phyloP scores from a whole-genome alignment of 2,113 vertebrate species.

The Ctenodactylus gundi region DNA sequence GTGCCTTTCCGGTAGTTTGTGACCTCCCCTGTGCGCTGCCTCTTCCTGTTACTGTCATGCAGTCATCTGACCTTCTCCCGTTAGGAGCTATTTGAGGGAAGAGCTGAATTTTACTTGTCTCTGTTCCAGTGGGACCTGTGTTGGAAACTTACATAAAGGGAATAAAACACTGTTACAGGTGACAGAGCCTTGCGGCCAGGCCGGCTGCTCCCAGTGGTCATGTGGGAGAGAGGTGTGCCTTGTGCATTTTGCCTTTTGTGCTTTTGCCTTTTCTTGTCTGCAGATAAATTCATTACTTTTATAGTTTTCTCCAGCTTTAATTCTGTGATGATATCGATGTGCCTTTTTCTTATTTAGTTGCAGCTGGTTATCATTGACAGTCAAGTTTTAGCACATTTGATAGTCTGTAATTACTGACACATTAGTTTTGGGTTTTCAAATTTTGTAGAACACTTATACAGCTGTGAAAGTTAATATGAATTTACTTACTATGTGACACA shows the following conservation, averaged over 20 bases:
- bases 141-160: not conserved
- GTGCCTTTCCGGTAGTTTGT: too few species aligned
- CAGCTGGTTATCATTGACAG: not conserved
- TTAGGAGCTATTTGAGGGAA: not conserved
- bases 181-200: not conserved
- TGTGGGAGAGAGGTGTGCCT: not conserved
- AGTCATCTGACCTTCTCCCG: not conserved
- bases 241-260: not conserved
- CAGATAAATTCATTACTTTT: not conserved
- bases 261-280: not conserved
- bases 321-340: not conserved
- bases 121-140: not conserved
- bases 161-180: not conserved
- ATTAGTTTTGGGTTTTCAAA: constrained; percentile 40
- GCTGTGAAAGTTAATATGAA: not conserved
- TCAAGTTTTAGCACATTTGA: not conserved
- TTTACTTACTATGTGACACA: constrained; percentile 13
- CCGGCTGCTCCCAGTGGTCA: not conserved
- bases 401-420: not conserved
- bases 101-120: not conserved
- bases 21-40: not conserved
- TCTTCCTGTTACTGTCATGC: not conserved
- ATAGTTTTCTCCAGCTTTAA: constrained; percentile 1
- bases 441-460: not conserved
- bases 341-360: constrained; percentile 13